phyloP scores from a whole-genome alignment of 1,140 invertebrate species.

The Acyrthosiphon pisum region DNA sequence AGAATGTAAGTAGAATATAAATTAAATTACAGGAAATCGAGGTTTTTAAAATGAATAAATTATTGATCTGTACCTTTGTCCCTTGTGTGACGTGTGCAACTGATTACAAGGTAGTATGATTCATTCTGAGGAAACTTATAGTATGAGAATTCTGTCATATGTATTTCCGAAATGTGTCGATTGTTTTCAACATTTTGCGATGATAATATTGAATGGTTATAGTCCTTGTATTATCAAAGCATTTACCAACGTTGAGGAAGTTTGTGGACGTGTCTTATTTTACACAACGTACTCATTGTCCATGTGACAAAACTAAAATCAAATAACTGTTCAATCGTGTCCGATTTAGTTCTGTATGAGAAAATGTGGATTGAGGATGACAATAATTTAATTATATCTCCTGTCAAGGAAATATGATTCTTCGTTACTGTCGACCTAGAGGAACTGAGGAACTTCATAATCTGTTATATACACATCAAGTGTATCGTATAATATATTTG shows the following conservation, averaged over 20 bases:
- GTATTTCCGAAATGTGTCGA: slow-evolving; percentile 13
- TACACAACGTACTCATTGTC: not conserved
- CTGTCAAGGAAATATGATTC: not conserved
- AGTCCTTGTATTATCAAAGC: not conserved
- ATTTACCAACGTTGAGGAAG: not conserved
- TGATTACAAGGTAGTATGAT: not conserved
- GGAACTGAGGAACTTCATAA: not conserved
- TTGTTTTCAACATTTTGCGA: slow-evolving; percentile 2
- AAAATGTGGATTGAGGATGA: not conserved
- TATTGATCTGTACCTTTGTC: not conserved
- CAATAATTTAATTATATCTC: slow-evolving; percentile 19
- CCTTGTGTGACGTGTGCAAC: not conserved
- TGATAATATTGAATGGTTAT: not conserved
- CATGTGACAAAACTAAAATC: not conserved
- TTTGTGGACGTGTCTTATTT: not conserved
- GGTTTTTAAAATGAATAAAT: not conserved
- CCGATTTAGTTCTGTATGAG: not conserved
- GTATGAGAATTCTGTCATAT: not conserved
- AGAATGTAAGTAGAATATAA: not conserved
- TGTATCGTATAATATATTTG: not conserved
- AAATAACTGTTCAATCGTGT: slow-evolving; percentile 21
- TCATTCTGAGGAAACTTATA: not conserved
- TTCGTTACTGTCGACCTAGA: not conserved
- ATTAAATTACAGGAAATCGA: not conserved
- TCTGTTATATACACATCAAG: not conserved